These are phyloP conservation scores for Alethe diademata DNA, from an alignment of 2,113 vertebrate species.

Conservation along the genomic window DNA sequence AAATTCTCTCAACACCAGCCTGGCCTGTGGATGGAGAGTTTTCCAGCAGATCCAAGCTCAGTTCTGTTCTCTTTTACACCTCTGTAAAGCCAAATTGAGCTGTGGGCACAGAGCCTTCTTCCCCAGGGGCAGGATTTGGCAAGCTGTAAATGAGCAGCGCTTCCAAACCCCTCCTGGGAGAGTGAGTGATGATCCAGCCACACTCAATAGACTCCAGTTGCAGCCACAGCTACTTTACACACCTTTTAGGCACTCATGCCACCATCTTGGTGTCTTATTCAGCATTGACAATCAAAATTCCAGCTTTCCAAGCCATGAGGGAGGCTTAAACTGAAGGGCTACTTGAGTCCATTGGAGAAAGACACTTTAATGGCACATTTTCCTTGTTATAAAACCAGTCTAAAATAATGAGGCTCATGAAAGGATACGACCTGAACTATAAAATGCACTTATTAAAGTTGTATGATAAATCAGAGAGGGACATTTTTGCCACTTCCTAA, in stretches of 20 bases:
- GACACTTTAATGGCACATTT: constrained; percentile 35
- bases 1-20: rapidly evolving
- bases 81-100: background rate
- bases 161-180: background rate
- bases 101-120: background rate
- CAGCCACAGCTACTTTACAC: background rate
- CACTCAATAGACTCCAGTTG: background rate
- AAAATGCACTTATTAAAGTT: constrained; percentile 56
- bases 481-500: background rate
- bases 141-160: background rate
- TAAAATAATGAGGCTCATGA: constrained; percentile 60
- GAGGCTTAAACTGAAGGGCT: background rate
- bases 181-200: background rate
- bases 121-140: background rate
- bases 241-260: background rate
- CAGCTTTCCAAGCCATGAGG: background rate
- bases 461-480: constrained; percentile 46
- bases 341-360: constrained; percentile 21
- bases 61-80: background rate
- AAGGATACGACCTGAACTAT: constrained; percentile 49
- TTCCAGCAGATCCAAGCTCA: background rate
- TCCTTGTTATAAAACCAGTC: constrained; percentile 30
- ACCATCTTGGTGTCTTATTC: background rate
- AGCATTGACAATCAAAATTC: background rate
- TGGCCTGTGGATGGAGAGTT: background rate